phyloP scores from a whole-genome alignment of 2,113 vertebrate genomes.

The Chionis minor region DNA sequence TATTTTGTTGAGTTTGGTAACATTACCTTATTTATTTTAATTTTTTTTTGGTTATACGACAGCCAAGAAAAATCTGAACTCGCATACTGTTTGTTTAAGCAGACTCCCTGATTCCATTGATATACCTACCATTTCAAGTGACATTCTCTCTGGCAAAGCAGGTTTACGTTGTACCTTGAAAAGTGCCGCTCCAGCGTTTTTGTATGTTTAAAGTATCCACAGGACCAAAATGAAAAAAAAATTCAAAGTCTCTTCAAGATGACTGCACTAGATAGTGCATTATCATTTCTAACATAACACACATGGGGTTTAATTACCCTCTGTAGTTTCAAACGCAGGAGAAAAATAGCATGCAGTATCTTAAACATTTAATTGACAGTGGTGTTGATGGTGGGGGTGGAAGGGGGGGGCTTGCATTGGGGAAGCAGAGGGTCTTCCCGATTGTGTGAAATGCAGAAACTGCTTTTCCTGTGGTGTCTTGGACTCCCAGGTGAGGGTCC shows the following conservation, averaged over 20 bases:
- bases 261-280: background rate
- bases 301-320: background rate
- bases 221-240: background rate
- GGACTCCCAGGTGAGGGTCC: background rate
- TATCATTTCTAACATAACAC: background rate
- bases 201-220: constrained; percentile 30
- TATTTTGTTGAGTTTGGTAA: constrained; percentile 23
- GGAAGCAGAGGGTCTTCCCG: background rate
- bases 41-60: background rate
- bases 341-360: background rate
- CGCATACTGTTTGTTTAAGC: constrained; percentile 44
- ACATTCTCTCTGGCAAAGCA: constrained; percentile 61
- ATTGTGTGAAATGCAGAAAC: background rate
- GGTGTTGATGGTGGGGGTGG: background rate
- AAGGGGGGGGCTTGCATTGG: accelerated
- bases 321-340: background rate
- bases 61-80: constrained; percentile 35
- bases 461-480: background rate
- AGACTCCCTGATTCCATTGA: constrained; percentile 37
- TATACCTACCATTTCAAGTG: constrained; percentile 38
- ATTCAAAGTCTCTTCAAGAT: constrained; percentile 8
- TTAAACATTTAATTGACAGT: background rate
- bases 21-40: background rate
- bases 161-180: constrained; percentile 42
- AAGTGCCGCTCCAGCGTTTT: constrained; percentile 39